phyloP scores from a whole-genome alignment of 2,113 vertebrate species.

The Vulpes vulpes region DNA sequence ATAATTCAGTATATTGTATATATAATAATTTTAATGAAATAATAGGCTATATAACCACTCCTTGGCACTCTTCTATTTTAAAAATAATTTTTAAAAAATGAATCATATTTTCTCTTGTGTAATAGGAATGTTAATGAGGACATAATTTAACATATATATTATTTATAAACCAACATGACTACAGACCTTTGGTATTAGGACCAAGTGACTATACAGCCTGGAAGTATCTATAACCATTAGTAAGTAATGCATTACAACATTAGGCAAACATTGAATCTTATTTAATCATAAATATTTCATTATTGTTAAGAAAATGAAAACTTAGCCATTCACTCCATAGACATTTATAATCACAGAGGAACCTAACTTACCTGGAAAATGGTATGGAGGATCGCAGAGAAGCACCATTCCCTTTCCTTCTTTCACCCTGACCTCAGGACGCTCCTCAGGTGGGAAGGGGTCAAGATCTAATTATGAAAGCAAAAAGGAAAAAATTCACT shows the following conservation, averaged over 20 bases:
- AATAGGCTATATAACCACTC: not conserved
- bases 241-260: not conserved
- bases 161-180: not conserved
- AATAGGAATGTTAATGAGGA: not conserved
- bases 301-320: not conserved
- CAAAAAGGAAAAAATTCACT: conserved; percentile 16
- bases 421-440: conserved; percentile 92
- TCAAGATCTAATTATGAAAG: conserved; percentile 92
- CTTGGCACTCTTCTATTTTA: not conserved
- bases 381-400: conserved; percentile 95
- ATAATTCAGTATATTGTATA: not conserved
- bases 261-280: not conserved
- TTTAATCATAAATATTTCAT: not conserved
- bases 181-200: not conserved
- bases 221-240: not conserved
- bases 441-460: conserved; percentile 96
- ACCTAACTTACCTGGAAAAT: conserved; percentile 93
- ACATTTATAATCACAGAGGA: not conserved
- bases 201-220: not conserved
- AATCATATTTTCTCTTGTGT: not conserved
- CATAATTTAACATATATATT: not conserved
- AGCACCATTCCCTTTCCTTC: conserved; percentile 96
- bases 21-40: conserved; percentile 53
- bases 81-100: conserved; percentile 5
- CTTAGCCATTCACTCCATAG: not conserved